These are phyloP conservation scores for Sebastes melanostomus DNA, from an alignment of 2,797 vertebrate species.

Conservation along the genomic window DNA sequence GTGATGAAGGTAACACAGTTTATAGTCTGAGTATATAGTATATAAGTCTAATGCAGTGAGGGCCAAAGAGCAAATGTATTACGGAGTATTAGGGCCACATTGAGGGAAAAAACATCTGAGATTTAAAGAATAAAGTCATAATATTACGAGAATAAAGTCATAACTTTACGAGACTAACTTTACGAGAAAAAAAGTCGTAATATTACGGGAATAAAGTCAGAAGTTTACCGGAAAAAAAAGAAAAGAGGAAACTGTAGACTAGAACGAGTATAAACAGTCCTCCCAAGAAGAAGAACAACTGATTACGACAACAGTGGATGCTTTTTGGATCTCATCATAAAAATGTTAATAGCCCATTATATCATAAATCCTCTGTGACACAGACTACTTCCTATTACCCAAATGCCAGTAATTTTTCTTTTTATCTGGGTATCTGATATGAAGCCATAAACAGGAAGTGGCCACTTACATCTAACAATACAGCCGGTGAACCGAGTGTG, in stretches of 20 bases:
- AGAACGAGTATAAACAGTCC: not conserved
- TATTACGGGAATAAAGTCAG: no score
- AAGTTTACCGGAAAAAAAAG: no score
- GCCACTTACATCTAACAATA: not conserved
- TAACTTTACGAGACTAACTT: no score
- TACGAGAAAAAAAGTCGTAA: accelerated
- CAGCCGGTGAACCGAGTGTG: not conserved
- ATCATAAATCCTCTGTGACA: not conserved
- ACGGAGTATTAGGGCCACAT: no score
- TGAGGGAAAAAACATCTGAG: no score
- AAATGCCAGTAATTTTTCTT: not conserved
- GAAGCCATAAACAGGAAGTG: not conserved
- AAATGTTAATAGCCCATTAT: no score
- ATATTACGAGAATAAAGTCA: no score
- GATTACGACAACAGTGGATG: not conserved
- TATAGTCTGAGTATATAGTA: no score
- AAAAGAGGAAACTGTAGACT: not conserved
- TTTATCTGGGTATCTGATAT: not conserved
- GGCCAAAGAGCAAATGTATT: no score
- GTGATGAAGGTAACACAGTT: no score
- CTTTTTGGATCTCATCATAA: not conserved
- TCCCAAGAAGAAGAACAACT: not conserved
- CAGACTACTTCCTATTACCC: not conserved
- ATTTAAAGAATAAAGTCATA: no score
- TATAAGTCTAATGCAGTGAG: no score